Conservation (phyloP, 2,797 vertebrate genomes). For the Amazona ochrocephala region DNA sequence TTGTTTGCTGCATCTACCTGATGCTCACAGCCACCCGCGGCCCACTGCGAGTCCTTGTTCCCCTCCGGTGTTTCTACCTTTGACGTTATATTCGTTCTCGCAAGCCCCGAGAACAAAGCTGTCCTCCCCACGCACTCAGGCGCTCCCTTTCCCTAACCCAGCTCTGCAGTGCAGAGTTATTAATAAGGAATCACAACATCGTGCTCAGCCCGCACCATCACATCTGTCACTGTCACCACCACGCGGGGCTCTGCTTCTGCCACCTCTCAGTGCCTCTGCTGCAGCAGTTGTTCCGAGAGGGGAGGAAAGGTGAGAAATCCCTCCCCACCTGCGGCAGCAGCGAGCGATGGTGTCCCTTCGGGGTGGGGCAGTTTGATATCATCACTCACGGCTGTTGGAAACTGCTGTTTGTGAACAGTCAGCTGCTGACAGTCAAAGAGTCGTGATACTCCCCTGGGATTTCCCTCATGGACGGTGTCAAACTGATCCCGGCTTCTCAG, state of each 20-base stretch:
- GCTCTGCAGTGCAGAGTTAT: slow-evolving; percentile 62
- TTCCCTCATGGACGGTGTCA: neutral
- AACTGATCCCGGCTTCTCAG: neutral
- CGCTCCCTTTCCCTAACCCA: neutral
- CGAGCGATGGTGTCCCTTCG: neutral
- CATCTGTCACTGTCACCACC: slow-evolving; percentile 52
- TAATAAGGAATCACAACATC: slow-evolving; percentile 64
- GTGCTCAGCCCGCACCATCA: neutral
- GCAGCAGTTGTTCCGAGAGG: neutral
- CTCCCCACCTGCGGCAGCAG: neutral
- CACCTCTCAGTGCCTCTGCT: neutral
- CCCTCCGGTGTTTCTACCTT: neutral
- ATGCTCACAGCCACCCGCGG: neutral
- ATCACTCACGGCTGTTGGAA: neutral
- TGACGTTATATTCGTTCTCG: accelerated
- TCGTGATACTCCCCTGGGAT: neutral
- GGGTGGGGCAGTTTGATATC: neutral
- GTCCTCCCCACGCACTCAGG: neutral
- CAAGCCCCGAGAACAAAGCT: slow-evolving; percentile 30
- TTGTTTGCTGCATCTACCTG: neutral
- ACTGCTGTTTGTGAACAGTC: neutral
- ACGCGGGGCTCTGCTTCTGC: neutral
- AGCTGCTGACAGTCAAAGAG: neutral
- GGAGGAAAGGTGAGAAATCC: neutral
- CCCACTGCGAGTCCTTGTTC: neutral